A percentile compares a stretch with the other conserved stretches of the same genome.
These are phyloP conservation scores for Eupeodes luniger DNA, from an alignment of 2,888 invertebrate genomes.

Conservation along the genomic window DNA sequence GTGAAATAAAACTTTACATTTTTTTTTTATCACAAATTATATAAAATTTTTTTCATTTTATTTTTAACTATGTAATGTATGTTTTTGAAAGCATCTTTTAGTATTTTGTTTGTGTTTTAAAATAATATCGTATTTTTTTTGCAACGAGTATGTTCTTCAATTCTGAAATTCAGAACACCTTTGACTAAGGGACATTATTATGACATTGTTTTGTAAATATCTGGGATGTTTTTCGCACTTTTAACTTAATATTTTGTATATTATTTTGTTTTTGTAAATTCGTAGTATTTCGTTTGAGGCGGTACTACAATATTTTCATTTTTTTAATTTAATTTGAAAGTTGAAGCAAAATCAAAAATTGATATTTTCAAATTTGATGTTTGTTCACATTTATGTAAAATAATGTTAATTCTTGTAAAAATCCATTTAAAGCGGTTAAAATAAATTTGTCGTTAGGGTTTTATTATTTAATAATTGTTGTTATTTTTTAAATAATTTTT, in stretches of 20 bases:
- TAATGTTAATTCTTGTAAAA: slow-evolving; percentile 60
- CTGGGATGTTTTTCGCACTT: slow-evolving; percentile 17
- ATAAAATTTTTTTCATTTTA: neutral
- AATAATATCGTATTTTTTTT: neutral
- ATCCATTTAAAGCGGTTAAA: slow-evolving; percentile 78
- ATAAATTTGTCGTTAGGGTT: slow-evolving; percentile 75
- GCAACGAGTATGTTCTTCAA: neutral
- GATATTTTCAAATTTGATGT: slow-evolving; percentile 24
- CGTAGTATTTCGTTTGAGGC: slow-evolving; percentile 72
- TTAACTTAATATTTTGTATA: slow-evolving; percentile 25
- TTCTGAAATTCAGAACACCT: neutral
- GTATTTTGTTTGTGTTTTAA: neutral
- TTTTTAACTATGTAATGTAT: neutral
- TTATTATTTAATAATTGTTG: slow-evolving; percentile 47
- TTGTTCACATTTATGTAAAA: slow-evolving; percentile 73
- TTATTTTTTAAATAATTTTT: slow-evolving; percentile 37
- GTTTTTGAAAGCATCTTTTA: neutral
- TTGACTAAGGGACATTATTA: neutral
- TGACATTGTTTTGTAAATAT: neutral
- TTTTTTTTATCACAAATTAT: slow-evolving; percentile 1
- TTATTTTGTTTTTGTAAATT: slow-evolving; percentile 63
- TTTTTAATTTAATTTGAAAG: slow-evolving; percentile 13
- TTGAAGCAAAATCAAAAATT: slow-evolving; percentile 62
- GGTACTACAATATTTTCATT: slow-evolving; percentile 60
- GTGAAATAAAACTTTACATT: slow-evolving; percentile 43